Evolutionary conservation across 2,113 vertebrate genomes (phyloP), one percentile per base, ranked within the genome.

Genomic region (Chloropsis hardwickii): DNA sequence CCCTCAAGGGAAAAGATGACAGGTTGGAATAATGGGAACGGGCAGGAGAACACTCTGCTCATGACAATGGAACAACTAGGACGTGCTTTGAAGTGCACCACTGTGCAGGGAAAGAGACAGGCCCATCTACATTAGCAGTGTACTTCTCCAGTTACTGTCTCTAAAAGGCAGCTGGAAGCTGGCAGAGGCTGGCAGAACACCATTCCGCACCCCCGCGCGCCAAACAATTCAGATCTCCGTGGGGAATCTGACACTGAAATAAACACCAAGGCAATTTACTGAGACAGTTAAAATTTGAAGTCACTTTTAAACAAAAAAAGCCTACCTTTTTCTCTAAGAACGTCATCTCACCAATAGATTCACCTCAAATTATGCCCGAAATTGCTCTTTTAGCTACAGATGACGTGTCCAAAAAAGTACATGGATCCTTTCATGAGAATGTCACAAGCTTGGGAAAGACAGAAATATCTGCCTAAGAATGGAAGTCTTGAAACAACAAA

Each of bases 181-280:
- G 28, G 66, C 54, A 86, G 19, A 70, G 80, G 60, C 81, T 62
- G 29, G 62, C 53, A 88, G 22, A 78, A 84, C 10, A 48, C 10
- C 14, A 33, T 58, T 35, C 29, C 5, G 2, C 80, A 94, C 57
- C 60, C 67, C 45, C 0, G 0, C 0, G 0, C 31, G 73, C 39
- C 77, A 74, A 86, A 60, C 39, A 79, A 28, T 14, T 86, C 60
- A 57, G 33, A 60, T 71, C 65, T 81, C 73, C 50, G 35, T 22
- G 42, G 45, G 77, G 27, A 25, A 89, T 15, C 29, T 62, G 27
- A 84, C 60, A 81, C 0, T 2, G 33, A 92, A 95, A 81, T 58
- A 86, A 86, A 80, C 3, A 25, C n/a, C 64, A 29, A 47, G 67
- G 44, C 35, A 78, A 71, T 56, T 86, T 80, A 48, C 22, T 22